Evolutionary conservation across 1,140 invertebrate genomes (phyloP), one percentile per base, ranked within the genome.

Genomic region (Archegozetes longisetosus): DNA sequence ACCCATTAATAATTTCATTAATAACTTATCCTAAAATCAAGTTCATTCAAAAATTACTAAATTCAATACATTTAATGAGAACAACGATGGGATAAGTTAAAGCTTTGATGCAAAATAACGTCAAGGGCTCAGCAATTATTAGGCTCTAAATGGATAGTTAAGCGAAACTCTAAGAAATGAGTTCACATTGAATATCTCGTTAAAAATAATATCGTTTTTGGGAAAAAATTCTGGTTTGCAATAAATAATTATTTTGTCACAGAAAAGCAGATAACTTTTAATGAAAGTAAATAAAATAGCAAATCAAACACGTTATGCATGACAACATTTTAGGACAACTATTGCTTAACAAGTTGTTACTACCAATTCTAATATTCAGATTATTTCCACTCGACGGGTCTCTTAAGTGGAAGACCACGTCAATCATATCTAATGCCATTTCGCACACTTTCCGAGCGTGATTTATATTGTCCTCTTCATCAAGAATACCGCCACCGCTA

Each of bases 391-490:
- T 61, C 3, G 88, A 91, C 24, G 90, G 88, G 46, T 82, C 77
- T 0, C 88, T 88, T 56, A 85, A 76, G 72, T 98, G 93, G 22
- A 84, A 79, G 66, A 98, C 96, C n/a, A 84, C 83, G 56, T 86
- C 78, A 53, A 94, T 74, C 4, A 98, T 74, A 0, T 85, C 83
- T 46, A 98, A 75, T 0, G 93, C 84, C 83, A 98, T 62, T 83
- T 88, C 84, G 49, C 77, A 75, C 25, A 83, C 79, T 70, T 83
- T 79, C 23, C 72, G 66, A 0, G 76, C 79, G 64, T 82, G 81
- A 2, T 74, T 66, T 28, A 73, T 74, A 3, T 79, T 60, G 25
- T 70, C 69, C 26, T 73, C 68, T 3, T 76, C 78, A 29, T 73
- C 65, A 9, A 73, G 66, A 0, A 80, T 80, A 12, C 82, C 68